Evolutionary conservation across 2,888 invertebrate genomes (phyloP).

Genomic region (Rotaria macrura): DNA sequence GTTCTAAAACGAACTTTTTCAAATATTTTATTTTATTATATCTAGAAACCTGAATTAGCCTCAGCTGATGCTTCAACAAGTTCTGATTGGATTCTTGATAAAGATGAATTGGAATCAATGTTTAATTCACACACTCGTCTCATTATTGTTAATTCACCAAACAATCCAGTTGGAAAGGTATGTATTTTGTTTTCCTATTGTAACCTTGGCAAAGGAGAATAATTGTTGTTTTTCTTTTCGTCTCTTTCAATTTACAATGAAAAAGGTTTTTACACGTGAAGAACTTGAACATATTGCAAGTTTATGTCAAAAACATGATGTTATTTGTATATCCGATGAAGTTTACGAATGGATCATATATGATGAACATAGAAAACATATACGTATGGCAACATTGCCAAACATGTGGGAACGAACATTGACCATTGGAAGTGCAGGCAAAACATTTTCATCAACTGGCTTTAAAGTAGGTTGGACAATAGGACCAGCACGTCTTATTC

Average conservation of each 20-base stretch:
- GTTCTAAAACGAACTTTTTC: too few relatives aligned
- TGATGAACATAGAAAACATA: slow-evolving; percentile 53
- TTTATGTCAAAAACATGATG: slow-evolving; percentile 80
- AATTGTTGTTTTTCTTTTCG: too few relatives aligned
- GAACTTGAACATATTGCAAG: slow-evolving; percentile 62
- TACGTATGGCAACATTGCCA: slow-evolving; percentile 65
- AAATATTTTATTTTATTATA: too few relatives aligned
- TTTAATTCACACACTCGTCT: slow-evolving; percentile 82
- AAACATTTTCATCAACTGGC: slow-evolving; percentile 1
- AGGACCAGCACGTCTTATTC: slow-evolving; percentile 69
- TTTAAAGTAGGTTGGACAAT: slow-evolving; percentile 58
- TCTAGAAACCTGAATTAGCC: too few relatives aligned
- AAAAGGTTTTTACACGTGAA: slow-evolving; percentile 46
- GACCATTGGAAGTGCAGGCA: slow-evolving; percentile 53
- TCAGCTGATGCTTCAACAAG: background rate
- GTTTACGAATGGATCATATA: slow-evolving; percentile 96
- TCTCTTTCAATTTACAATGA: background rate
- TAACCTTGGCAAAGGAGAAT: too few relatives aligned
- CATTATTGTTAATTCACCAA: slow-evolving; percentile 88
- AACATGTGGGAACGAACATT: slow-evolving; percentile 96
- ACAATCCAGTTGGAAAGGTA: slow-evolving; percentile 92
- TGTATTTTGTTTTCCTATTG: slow-evolving; percentile 48
- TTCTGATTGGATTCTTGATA: slow-evolving; percentile 78
- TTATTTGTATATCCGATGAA: slow-evolving; percentile 83
- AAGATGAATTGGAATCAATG: slow-evolving; percentile 63